These are phyloP conservation scores for Phrynocephalus vlangalii DNA, from an alignment of 2,797 vertebrate genomes.

Conservation along the genomic window DNA sequence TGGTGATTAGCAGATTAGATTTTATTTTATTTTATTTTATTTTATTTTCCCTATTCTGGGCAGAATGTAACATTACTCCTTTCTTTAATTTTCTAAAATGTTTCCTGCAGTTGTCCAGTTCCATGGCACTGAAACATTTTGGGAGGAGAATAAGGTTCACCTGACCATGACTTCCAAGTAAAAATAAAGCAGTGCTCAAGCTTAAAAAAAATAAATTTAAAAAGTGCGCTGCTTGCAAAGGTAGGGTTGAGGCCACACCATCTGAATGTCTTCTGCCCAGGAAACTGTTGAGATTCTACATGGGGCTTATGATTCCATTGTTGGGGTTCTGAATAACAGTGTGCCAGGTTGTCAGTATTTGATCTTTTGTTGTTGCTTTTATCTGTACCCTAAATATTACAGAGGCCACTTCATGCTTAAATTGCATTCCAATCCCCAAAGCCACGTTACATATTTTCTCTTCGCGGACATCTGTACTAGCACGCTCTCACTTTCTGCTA, in stretches of 20 bases:
- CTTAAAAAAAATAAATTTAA: neutral
- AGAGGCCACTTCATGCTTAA: conserved; percentile 32
- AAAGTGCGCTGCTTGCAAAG: too few species aligned
- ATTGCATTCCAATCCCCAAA: conserved; percentile 50
- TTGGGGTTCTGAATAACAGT: neutral
- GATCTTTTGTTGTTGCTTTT: conserved; percentile 36
- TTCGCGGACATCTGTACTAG: conserved; percentile 75
- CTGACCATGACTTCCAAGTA: conserved; percentile 53
- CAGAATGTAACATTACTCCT: conserved; percentile 9
- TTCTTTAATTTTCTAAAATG: neutral
- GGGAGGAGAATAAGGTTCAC: conserved; percentile 36
- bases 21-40: too few species aligned
- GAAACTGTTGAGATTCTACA: conserved; percentile 35
- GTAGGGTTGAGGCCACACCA: conserved; percentile 43
- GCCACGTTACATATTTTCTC: conserved; percentile 71
- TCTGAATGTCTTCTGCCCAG: conserved; percentile 43
- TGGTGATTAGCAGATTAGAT: too few species aligned
- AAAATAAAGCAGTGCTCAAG: conserved; percentile 26
- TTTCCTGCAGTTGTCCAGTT: neutral
- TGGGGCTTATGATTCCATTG: conserved; percentile 48
- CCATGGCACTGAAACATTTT: conserved; percentile 13
- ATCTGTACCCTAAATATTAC: conserved; percentile 10
- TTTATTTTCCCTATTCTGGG: conserved; percentile 22
- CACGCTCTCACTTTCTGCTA: conserved; percentile 71
- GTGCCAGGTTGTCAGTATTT: conserved; percentile 35